These are phyloP conservation scores for Idaea biselata DNA, from an alignment of 2,888 invertebrate genomes.

Conservation along the genomic window DNA sequence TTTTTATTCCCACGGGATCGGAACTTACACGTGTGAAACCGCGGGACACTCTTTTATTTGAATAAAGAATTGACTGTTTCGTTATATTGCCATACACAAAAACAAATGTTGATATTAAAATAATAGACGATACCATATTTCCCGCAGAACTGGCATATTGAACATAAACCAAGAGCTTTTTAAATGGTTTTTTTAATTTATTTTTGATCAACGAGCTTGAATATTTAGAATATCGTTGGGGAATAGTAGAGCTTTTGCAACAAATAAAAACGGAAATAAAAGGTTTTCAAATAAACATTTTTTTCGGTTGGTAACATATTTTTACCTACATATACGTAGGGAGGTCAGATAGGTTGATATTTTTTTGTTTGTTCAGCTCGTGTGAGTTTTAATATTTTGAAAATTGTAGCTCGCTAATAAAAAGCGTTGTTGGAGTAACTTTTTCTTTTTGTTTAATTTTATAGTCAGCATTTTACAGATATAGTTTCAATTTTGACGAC, in stretches of 20 bases:
- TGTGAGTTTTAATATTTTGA: too few relatives aligned
- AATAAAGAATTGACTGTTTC: not conserved
- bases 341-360: too few relatives aligned
- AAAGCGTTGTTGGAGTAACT: too few relatives aligned
- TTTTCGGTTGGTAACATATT: not conserved
- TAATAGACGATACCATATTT: not conserved
- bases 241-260: not conserved
- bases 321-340: not conserved
- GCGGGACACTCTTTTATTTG: not conserved
- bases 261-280: not conserved
- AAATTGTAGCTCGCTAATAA: too few relatives aligned
- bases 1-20: too few relatives aligned
- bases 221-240: not conserved
- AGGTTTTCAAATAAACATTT: not conserved
- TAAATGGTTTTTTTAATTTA: not conserved
- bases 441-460: too few relatives aligned
- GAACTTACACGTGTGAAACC: too few relatives aligned
- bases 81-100: not conserved
- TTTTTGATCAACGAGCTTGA: not conserved
- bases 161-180: not conserved
- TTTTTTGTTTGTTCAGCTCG: too few relatives aligned
- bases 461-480: too few relatives aligned
- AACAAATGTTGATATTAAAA: conserved; percentile 1
- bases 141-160: not conserved
- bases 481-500: too few relatives aligned